Base-by-base conservation (phyloP, 2,797 vertebrate species). In the Parambassis ranga region DNA sequence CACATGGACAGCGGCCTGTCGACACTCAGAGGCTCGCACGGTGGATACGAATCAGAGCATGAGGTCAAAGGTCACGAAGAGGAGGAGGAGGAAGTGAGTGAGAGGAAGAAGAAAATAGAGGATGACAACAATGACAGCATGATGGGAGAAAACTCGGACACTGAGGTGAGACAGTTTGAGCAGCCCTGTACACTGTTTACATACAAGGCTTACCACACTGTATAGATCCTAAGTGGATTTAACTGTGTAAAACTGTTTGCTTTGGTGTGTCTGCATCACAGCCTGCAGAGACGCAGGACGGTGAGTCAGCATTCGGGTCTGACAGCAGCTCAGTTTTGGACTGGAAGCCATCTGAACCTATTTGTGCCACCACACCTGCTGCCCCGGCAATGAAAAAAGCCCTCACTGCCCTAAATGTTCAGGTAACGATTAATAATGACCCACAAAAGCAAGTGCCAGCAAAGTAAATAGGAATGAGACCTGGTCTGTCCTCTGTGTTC, bases 1-100 rank as follows among this genome's bases (percentile, higher is more conserved):
- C 96, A 93, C 81, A 86, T 95, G 55, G 96, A 98, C 91, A 99
- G 96, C 6, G 96, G 96, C 58, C 84, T 95, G 82, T 98, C 95
- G 11, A 98, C 96, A 0, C 76, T 97, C 71, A 93, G 95, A 44
- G 94, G 97, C 52, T 94, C 92, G 27, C 81, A 89, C 8, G 94
- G 92, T 14, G 94, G 94, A 16, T 97, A 94, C 7, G 94, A 97
- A 84, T 98, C 93, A 0, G 96, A 99, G 81, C 90, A 87, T 14
- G 95, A 95, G 46, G 90, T 76, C 75, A 93, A 87, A 51, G 81
- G 87, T 70, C 92, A 83, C 53, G 92, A 82, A 26, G 87, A 62
- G 50, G 89, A 87, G 59, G 87, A 84, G n/a, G 89, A 82, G 31
- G 77, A 58, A n/a, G n/a, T n/a, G 56, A 90, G 78, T 71, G 84